phyloP scores from a whole-genome alignment of 2,113 vertebrate species.

The Neomonachus schauinslandi region DNA sequence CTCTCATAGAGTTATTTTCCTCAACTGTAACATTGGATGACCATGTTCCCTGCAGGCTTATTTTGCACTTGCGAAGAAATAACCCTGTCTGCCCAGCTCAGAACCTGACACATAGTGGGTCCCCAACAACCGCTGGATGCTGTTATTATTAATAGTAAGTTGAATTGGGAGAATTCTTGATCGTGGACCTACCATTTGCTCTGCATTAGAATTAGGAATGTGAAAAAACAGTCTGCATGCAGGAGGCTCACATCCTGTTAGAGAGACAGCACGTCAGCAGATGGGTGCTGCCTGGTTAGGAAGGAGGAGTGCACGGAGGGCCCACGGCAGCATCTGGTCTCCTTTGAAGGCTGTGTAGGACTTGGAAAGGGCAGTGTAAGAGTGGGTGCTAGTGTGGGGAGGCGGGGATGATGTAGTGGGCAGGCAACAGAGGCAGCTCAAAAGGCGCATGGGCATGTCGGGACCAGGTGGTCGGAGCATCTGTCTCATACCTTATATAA shows the following conservation, averaged over 20 bases:
- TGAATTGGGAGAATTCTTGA: neutral
- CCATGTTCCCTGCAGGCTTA: neutral
- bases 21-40: neutral
- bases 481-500: neutral
- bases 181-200: neutral
- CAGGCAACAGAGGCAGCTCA: neutral
- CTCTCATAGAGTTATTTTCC: neutral
- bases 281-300: neutral
- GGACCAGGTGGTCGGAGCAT: neutral
- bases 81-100: neutral
- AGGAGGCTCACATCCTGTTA: neutral
- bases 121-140: neutral
- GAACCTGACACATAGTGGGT: neutral
- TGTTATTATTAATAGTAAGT: neutral
- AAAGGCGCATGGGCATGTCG: neutral
- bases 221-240: neutral
- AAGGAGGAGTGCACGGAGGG: neutral
- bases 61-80: conserved; percentile 17
- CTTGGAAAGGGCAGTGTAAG: neutral
- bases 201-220: conserved; percentile 47
- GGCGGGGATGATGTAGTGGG: too few species aligned
- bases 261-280: conserved; percentile 15
- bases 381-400: neutral
- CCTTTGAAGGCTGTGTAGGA: neutral
- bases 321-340: neutral